A percentile compares a stretch with the other conserved stretches of the same genome.
These are phyloP conservation scores for Cebus imitator DNA, from an alignment of 2,113 vertebrate species.

Conservation along the genomic window DNA sequence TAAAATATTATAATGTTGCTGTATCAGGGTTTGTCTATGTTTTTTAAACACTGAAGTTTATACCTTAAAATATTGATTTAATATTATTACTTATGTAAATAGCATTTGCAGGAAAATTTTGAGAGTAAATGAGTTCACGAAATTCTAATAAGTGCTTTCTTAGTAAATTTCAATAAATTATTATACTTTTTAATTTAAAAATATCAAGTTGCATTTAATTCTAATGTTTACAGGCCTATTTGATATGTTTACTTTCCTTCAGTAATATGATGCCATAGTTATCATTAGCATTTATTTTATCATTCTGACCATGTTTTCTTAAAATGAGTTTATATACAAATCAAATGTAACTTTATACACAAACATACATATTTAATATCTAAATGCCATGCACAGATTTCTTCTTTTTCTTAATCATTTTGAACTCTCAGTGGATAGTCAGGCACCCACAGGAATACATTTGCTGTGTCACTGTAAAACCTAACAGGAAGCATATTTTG, in stretches of 20 bases:
- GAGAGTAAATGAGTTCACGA: not conserved
- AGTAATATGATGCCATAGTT: constrained; percentile 38
- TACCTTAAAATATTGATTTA: constrained; percentile 62
- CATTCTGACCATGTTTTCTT: constrained; percentile 17
- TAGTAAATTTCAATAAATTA: constrained; percentile 50
- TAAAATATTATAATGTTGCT: not conserved
- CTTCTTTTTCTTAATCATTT: constrained; percentile 45
- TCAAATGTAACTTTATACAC: not conserved
- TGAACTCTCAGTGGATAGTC: constrained; percentile 26
- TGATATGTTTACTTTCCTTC: constrained; percentile 40
- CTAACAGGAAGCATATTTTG: constrained; percentile 14
- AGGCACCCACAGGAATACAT: constrained; percentile 35
- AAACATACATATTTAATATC: not conserved
- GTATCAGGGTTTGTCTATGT: not conserved
- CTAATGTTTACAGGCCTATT: constrained; percentile 58
- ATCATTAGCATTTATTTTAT: constrained; percentile 61
- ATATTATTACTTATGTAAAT: constrained; percentile 31
- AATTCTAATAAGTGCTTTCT: not conserved
- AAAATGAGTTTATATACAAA: constrained; percentile 35
- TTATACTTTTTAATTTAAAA: constrained; percentile 38
- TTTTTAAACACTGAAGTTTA: constrained; percentile 43
- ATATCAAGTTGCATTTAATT: constrained; percentile 36
- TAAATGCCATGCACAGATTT: constrained; percentile 8
- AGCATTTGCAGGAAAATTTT: constrained; percentile 49
- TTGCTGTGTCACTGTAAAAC: not conserved